These are phyloP conservation scores for Melitaea athalia DNA, from an alignment of 2,888 invertebrate genomes.

Conservation along the genomic window DNA sequence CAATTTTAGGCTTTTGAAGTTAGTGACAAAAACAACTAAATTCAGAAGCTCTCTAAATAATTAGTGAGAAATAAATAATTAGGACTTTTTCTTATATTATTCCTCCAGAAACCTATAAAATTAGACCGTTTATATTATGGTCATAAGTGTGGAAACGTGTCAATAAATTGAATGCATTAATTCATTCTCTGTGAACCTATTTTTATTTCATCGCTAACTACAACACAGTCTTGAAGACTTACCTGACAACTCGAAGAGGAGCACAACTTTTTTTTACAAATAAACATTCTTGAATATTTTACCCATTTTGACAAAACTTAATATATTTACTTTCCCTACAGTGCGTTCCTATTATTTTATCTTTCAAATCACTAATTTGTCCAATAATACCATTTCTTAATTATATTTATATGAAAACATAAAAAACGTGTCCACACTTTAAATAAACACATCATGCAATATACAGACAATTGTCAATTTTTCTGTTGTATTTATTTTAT, in stretches of 20 bases:
- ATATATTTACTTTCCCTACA: too few species aligned
- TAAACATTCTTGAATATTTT: too few species aligned
- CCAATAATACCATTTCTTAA: too few species aligned
- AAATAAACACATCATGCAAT: constrained; percentile 25
- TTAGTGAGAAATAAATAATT: not conserved
- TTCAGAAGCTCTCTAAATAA: constrained; percentile 3
- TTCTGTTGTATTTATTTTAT: constrained; percentile 25
- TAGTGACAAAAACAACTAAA: constrained; percentile 17
- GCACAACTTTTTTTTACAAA: too few species aligned
- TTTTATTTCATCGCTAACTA: not conserved
- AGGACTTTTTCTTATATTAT: not conserved
- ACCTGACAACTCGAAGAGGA: constrained; percentile 12
- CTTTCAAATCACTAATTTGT: too few species aligned
- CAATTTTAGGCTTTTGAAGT: constrained; percentile 2
- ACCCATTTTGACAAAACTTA: too few species aligned
- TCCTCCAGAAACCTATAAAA: constrained; percentile 24
- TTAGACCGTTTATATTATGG: not conserved
- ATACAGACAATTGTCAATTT: constrained; percentile 19
- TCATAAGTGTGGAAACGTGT: constrained; percentile 22
- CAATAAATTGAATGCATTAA: not conserved
- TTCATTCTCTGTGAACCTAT: not conserved
- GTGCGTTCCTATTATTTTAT: too few species aligned
- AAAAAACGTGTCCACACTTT: constrained; percentile 30
- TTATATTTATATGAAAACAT: too few species aligned
- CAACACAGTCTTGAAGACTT: constrained; percentile 18